These are phyloP conservation scores for Aspidapion aeneum DNA, from an alignment of 2,888 invertebrate genomes.

Conservation along the genomic window DNA sequence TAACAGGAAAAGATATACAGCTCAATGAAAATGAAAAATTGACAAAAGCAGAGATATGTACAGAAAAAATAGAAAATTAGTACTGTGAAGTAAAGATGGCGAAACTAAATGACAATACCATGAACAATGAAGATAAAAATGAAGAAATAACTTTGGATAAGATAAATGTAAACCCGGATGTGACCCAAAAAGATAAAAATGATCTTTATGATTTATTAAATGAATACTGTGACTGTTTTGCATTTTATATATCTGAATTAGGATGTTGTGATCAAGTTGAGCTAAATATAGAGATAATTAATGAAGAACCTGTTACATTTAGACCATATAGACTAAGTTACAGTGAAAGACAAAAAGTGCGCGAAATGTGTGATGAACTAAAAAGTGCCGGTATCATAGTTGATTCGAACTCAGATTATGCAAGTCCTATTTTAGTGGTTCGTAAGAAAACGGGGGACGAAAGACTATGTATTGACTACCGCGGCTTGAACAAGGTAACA, in stretches of 20 bases:
- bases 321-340: conserved; percentile 30
- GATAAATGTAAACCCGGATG: not conserved
- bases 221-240: not conserved
- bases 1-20: not conserved
- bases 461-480: not conserved
- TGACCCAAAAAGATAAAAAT: not conserved
- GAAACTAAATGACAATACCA: not conserved
- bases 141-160: not conserved
- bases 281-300: not conserved
- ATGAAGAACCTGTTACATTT: conserved; percentile 12
- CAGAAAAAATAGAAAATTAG: not conserved
- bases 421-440: conserved; percentile 26
- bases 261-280: conserved; percentile 3
- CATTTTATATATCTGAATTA: not conserved
- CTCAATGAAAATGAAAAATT: not conserved
- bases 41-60: not conserved
- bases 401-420: conserved; percentile 30
- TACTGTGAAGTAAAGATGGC: not conserved
- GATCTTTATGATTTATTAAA: not conserved
- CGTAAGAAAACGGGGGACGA: conserved; percentile 30
- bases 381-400: conserved; percentile 23
- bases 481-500: too few relatives aligned
- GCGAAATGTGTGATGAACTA: conserved; percentile 1
- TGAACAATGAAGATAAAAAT: not conserved
- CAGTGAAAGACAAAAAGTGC: conserved; percentile 24